Conservation (phyloP, 2,113 vertebrate genomes). For the Peucedramus taeniatus region DNA sequence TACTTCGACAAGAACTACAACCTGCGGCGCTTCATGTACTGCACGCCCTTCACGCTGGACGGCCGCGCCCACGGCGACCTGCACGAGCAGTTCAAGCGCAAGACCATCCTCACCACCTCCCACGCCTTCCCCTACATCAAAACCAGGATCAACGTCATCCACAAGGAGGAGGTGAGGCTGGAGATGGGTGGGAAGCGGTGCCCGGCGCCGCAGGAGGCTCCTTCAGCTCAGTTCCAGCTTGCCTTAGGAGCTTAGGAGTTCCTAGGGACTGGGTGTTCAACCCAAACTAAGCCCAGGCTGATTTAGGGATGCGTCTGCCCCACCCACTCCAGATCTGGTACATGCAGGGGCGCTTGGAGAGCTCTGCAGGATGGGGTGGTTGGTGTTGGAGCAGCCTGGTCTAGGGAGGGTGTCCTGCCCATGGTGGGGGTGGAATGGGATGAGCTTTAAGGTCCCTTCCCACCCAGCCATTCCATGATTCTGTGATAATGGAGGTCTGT, state of each 20-base stretch:
- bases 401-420: background rate
- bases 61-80: slow-evolving; percentile 95
- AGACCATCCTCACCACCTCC: slow-evolving; percentile 94
- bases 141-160: slow-evolving; percentile 96
- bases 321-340: background rate
- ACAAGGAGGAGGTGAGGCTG: slow-evolving; percentile 91
- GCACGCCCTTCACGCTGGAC: slow-evolving; percentile 96
- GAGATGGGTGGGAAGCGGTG: rapidly evolving
- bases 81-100: slow-evolving; percentile 96
- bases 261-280: background rate
- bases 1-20: slow-evolving; percentile 99
- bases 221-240: background rate
- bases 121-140: slow-evolving; percentile 99
- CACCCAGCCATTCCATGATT: background rate
- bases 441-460: background rate
- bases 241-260: background rate
- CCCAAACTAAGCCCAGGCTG: background rate
- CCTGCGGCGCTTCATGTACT: slow-evolving; percentile 95
- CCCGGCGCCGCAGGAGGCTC: rapidly evolving
- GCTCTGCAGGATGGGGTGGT: rapidly evolving
- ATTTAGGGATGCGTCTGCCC: background rate
- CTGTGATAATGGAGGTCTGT: background rate
- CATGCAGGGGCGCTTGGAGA: rapidly evolving
- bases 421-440: background rate
- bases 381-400: background rate